Conservation (phyloP, 2,797 vertebrate genomes). For the Taenioides sp. region DNA sequence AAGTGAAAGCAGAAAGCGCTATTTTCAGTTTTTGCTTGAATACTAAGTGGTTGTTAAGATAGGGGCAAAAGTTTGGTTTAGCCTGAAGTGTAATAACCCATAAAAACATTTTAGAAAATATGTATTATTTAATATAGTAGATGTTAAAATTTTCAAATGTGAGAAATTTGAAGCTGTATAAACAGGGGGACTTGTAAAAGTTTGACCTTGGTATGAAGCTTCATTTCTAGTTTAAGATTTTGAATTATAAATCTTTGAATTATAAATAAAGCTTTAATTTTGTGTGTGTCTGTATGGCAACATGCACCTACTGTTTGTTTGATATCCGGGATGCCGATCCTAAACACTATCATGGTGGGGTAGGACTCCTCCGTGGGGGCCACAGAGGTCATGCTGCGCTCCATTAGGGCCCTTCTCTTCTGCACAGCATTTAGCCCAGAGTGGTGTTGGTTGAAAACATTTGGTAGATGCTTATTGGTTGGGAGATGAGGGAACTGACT, state of each 20-base stretch:
- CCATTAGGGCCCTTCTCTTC: slow-evolving; percentile 80
- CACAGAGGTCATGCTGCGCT: slow-evolving; percentile 86
- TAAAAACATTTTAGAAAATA: slow-evolving; percentile 6
- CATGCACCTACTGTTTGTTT: slow-evolving; percentile 88
- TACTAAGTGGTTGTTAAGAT: slow-evolving; percentile 13
- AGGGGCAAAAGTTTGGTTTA: slow-evolving; percentile 4
- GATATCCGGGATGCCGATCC: slow-evolving; percentile 92
- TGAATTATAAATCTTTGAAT: not conserved
- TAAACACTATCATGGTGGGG: slow-evolving; percentile 90
- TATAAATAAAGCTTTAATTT: too few relatives aligned
- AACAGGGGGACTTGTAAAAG: slow-evolving; percentile 15
- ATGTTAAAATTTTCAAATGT: slow-evolving; percentile 13
- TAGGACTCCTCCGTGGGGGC: slow-evolving; percentile 83
- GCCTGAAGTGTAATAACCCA: not conserved
- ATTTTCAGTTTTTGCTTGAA: slow-evolving; percentile 26
- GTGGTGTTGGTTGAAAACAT: slow-evolving; percentile 50
- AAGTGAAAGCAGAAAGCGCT: slow-evolving; percentile 9
- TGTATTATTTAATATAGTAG: slow-evolving; percentile 8
- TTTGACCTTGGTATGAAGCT: not conserved
- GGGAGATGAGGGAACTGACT: slow-evolving; percentile 67
- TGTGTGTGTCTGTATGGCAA: slow-evolving; percentile 14
- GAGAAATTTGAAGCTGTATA: slow-evolving; percentile 10
- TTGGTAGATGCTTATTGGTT: slow-evolving; percentile 60
- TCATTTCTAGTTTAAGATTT: not conserved
- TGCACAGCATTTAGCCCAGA: slow-evolving; percentile 55